These are phyloP conservation scores for Irena cyanogastra DNA, from an alignment of 2,113 vertebrate genomes.

Conservation along the genomic window DNA sequence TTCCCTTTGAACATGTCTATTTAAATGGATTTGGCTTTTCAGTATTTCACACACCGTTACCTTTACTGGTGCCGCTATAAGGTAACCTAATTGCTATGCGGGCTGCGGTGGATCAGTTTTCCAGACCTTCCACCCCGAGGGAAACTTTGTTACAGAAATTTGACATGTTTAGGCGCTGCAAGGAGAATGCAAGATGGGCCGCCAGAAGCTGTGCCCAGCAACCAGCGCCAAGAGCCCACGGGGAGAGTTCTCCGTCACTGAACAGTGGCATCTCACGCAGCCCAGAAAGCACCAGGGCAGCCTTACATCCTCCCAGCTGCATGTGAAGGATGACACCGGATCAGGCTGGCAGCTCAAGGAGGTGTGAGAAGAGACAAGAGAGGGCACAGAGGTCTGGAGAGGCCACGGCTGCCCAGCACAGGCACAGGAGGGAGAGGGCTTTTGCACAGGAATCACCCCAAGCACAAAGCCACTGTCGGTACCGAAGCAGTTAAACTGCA, in stretches of 20 bases:
- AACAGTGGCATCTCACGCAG: not conserved
- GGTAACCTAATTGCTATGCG: not conserved
- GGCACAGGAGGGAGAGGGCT: not conserved
- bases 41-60: not conserved
- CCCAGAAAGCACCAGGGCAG: not conserved
- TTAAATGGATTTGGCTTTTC: not conserved
- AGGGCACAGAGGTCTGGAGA: not conserved
- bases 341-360: not conserved
- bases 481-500: not conserved
- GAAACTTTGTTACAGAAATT: not conserved
- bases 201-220: not conserved
- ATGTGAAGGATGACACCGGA: rapidly evolving
- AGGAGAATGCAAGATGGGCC: not conserved
- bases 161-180: not conserved
- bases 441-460: not conserved
- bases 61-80: not conserved
- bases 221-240: not conserved
- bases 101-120: not conserved
- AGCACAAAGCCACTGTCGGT: not conserved
- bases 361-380: not conserved
- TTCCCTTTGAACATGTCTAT: not conserved
- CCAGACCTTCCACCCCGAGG: not conserved
- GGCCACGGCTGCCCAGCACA: not conserved
- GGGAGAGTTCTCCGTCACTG: not conserved
- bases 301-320: rapidly evolving